Evolutionary conservation across 2,797 vertebrate genomes (phyloP).

Genomic region (Cirrhinus molitorella): DNA sequence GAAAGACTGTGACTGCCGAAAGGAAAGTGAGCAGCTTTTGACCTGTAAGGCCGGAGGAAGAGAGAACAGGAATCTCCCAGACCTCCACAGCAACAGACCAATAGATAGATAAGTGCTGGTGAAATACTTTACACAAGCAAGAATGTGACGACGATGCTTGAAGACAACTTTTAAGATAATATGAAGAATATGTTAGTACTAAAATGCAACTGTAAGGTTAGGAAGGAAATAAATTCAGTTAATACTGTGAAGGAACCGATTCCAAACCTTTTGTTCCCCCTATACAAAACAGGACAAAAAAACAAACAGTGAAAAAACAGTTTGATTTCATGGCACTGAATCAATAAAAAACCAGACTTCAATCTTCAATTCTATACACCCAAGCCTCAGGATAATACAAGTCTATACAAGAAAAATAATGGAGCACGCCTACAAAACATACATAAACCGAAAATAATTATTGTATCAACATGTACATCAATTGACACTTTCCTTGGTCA

Average conservation of each 20-base stretch:
- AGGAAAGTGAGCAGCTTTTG: constrained; percentile 49
- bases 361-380: constrained; percentile 31
- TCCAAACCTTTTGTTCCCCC: constrained; percentile 96
- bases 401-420: constrained; percentile 25
- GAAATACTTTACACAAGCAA: constrained; percentile 40
- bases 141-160: constrained; percentile 8
- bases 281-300: constrained; percentile 74
- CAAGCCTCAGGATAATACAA: constrained; percentile 33
- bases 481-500: constrained; percentile 6
- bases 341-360: constrained; percentile 11
- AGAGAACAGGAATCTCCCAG: constrained; percentile 44
- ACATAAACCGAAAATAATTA: constrained; percentile 1
- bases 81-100: constrained; percentile 37
- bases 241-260: constrained; percentile 59
- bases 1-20: constrained; percentile 45
- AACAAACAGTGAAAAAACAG: constrained; percentile 63
- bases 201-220: constrained; percentile 48
- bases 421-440: constrained; percentile 4
- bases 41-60: constrained; percentile 38
- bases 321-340: constrained; percentile 43
- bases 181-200: constrained; percentile 52
- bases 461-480: neutral
- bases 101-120: constrained; percentile 35
- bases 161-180: constrained; percentile 33
- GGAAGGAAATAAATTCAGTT: constrained; percentile 58